These are phyloP conservation scores for Python bivittatus DNA, from an alignment of 2,113 vertebrate genomes.

Conservation along the genomic window DNA sequence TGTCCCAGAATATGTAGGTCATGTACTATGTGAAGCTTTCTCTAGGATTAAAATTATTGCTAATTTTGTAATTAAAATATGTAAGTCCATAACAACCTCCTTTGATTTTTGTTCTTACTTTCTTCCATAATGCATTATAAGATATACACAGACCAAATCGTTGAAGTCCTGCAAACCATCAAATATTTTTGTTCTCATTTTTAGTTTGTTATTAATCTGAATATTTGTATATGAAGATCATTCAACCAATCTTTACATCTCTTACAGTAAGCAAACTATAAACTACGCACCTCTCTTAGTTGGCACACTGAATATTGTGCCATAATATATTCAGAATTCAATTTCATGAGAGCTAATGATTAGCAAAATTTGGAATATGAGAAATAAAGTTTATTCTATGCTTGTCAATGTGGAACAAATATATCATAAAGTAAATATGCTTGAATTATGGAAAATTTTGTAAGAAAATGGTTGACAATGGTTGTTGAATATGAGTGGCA, in stretches of 20 bases:
- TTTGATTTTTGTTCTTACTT: conserved; percentile 21
- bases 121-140: not conserved
- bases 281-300: not conserved
- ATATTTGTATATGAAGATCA: not conserved
- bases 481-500: too few species aligned
- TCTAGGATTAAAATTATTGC: conserved; percentile 11
- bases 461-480: not conserved
- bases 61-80: too few species aligned
- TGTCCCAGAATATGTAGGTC: conserved; percentile 1
- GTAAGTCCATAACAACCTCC: not conserved
- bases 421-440: too few species aligned
- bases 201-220: not conserved
- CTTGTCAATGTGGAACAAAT: too few species aligned
- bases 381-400: too few species aligned
- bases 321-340: not conserved
- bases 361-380: not conserved
- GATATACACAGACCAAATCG: not conserved
- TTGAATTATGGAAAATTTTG: too few species aligned
- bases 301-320: not conserved
- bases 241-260: not conserved
- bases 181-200: not conserved
- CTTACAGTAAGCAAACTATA: not conserved
- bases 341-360: not conserved
- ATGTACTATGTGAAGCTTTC: conserved; percentile 25
- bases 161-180: not conserved